These are phyloP conservation scores for Desmophyllum pertusum DNA, from an alignment of 92 coral and sea anemone species.

Conservation along the genomic window DNA sequence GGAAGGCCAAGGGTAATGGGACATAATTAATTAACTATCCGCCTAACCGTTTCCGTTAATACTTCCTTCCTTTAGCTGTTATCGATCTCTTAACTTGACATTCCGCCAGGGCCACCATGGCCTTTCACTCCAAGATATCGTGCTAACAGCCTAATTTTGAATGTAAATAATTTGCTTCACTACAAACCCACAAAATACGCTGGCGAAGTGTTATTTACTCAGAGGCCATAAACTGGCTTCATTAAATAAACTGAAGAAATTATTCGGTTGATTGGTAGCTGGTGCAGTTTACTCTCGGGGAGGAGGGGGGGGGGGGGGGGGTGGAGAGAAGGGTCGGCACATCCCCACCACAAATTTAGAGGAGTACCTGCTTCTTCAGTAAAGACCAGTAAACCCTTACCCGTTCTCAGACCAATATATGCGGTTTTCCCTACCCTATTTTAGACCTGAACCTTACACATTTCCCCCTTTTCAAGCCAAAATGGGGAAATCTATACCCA, in stretches of 20 bases:
- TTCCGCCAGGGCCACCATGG: slow-evolving; percentile 10
- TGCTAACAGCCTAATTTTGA: background rate
- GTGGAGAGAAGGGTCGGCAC: too few species aligned
- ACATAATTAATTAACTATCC: background rate
- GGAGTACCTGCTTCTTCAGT: too few species aligned
- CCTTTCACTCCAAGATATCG: too few species aligned
- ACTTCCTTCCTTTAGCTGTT: background rate
- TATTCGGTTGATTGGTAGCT: background rate
- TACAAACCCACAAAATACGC: background rate
- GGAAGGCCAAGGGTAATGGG: slow-evolving; percentile 2
- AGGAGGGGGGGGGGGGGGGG: too few species aligned
- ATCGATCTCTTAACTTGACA: background rate
- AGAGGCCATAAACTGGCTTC: background rate
- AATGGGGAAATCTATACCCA: too few species aligned
- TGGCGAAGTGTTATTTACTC: background rate
- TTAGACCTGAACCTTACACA: too few species aligned
- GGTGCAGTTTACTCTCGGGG: too few species aligned
- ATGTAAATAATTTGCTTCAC: background rate
- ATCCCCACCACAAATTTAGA: too few species aligned
- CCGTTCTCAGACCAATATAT: too few species aligned
- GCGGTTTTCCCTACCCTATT: too few species aligned
- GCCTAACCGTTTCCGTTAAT: slow-evolving; percentile 1
- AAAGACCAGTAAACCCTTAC: too few species aligned
- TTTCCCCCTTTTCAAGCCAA: too few species aligned
- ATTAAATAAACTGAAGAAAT: background rate